Conservation (phyloP, 2,113 vertebrate species). For the Onychostoma macrolepis region DNA sequence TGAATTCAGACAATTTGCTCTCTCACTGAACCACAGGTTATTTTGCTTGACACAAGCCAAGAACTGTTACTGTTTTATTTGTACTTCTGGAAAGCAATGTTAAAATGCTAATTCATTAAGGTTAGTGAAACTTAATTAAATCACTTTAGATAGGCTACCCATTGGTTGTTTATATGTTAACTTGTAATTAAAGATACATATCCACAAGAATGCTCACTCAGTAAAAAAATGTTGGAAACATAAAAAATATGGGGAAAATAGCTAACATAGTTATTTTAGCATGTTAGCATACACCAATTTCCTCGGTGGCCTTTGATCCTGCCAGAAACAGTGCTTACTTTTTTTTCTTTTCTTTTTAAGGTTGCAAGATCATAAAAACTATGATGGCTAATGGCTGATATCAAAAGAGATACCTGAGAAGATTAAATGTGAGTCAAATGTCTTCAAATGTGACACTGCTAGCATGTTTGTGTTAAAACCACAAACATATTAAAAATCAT, state of each 20-base stretch:
- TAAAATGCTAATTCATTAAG: neutral
- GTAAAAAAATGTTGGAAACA: neutral
- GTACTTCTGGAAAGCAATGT: neutral
- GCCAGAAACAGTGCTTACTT: neutral
- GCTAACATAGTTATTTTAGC: neutral
- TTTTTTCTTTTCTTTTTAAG: neutral
- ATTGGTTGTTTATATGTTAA: neutral
- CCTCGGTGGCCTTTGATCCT: neutral
- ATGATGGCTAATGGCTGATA: neutral
- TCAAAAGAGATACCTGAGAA: neutral
- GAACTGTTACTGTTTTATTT: neutral
- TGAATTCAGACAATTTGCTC: neutral
- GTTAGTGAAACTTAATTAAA: neutral
- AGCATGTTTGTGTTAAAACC: neutral
- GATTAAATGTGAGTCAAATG: neutral
- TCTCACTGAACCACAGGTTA: neutral
- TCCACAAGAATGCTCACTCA: neutral
- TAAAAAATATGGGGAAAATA: neutral
- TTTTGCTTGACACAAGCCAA: neutral
- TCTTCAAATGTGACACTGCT: neutral
- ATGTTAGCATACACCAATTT: neutral
- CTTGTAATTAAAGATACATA: neutral
- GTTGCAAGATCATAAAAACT: neutral
- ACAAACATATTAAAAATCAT: neutral
- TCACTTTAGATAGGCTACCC: neutral